Evolutionary conservation across 30 jellyfish, hydroid and myxozoan species (phyloP).

Genomic region (Pelagia noctiluca): DNA sequence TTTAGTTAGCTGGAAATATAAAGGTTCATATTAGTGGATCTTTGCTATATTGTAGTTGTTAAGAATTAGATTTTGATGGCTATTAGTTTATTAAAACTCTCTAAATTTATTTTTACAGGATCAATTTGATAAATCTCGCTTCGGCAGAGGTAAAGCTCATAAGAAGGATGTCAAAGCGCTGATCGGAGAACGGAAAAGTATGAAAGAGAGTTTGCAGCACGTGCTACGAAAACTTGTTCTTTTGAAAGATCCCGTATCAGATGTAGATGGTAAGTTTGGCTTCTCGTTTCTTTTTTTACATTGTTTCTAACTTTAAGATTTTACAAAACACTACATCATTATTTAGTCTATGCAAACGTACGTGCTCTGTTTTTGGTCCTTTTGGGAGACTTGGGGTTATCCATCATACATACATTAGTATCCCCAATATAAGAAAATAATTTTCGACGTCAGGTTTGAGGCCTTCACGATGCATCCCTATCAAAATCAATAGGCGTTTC

Average conservation of each 20-base stretch:
- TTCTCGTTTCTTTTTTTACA: background rate
- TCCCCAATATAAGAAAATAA: too few relatives aligned
- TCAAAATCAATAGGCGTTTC: too few relatives aligned
- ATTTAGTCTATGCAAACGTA: background rate
- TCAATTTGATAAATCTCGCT: slow-evolving; percentile 63
- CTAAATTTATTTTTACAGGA: slow-evolving; percentile 19
- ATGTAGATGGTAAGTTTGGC: slow-evolving; percentile 83
- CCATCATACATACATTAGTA: too few relatives aligned
- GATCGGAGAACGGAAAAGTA: slow-evolving; percentile 79
- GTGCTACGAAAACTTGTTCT: slow-evolving; percentile 82
- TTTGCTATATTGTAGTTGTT: too few relatives aligned
- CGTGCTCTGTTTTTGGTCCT: too few relatives aligned
- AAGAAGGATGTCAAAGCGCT: slow-evolving; percentile 73
- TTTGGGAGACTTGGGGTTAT: too few relatives aligned
- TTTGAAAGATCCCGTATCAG: slow-evolving; percentile 71
- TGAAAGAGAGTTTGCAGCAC: slow-evolving; percentile 78
- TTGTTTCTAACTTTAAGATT: background rate
- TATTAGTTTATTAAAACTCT: too few relatives aligned
- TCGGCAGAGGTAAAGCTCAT: slow-evolving; percentile 65
- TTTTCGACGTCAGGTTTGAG: too few relatives aligned
- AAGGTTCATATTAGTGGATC: too few relatives aligned
- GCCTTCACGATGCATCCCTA: too few relatives aligned
- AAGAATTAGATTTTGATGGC: too few relatives aligned
- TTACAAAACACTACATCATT: background rate
- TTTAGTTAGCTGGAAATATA: too few relatives aligned